A percentile compares a stretch with the other conserved stretches of the same genome.
These are phyloP conservation scores for Grammatotria lemairii DNA, from an alignment of 2,113 vertebrate species.

Conservation along the genomic window DNA sequence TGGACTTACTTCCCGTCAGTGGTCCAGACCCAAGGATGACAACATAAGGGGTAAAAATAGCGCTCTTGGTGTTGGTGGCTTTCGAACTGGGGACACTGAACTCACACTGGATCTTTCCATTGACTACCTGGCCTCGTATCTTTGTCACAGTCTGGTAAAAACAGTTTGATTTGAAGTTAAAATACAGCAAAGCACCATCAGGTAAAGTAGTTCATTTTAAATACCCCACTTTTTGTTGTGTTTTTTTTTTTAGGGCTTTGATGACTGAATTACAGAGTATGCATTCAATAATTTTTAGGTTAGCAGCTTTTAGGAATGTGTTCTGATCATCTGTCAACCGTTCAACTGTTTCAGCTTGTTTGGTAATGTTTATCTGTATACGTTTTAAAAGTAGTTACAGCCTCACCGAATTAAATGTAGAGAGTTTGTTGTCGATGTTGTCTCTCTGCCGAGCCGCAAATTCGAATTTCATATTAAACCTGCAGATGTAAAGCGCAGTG, in stretches of 20 bases:
- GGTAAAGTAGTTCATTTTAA: neutral
- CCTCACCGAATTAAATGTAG: neutral
- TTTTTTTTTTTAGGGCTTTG: neutral
- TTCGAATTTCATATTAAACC: too few relatives aligned
- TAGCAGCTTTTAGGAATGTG: neutral
- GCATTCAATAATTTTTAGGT: neutral
- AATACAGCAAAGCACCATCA: neutral
- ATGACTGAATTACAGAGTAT: neutral
- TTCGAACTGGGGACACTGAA: neutral
- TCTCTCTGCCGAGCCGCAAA: neutral
- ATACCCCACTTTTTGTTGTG: rapidly evolving
- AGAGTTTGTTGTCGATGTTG: rapidly evolving
- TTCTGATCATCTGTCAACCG: neutral
- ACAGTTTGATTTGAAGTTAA: neutral
- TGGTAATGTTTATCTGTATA: neutral
- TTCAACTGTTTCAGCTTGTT: neutral
- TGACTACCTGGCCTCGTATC: rapidly evolving
- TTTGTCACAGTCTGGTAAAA: neutral
- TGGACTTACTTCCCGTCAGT: rapidly evolving
- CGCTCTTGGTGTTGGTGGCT: neutral
- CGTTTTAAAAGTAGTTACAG: neutral
- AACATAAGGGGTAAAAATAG: rapidly evolving
- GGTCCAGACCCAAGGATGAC: neutral
- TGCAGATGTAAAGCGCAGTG: slow-evolving; percentile 13
- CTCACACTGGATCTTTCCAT: neutral